phyloP scores from a whole-genome alignment of 1,140 invertebrate species.

The Pteromalus puparum region DNA sequence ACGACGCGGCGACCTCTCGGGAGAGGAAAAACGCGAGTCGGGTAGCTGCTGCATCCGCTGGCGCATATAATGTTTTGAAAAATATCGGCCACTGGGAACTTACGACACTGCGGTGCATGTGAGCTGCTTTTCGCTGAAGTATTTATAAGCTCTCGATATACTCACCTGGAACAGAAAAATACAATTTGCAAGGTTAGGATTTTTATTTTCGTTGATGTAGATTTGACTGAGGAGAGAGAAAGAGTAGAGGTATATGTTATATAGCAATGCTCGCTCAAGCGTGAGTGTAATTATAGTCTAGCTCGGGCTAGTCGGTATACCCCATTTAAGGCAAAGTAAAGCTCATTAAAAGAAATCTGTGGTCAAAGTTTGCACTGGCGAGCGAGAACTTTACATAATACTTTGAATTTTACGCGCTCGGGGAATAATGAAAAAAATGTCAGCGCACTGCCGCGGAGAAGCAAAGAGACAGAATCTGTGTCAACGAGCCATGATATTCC shows the following conservation, averaged over 20 bases:
- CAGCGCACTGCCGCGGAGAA: too few species aligned
- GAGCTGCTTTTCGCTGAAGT: not conserved
- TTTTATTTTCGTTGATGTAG: not conserved
- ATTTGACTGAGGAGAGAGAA: not conserved
- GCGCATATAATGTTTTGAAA: not conserved
- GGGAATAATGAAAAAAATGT: not conserved
- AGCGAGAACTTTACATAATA: not conserved
- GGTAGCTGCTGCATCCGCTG: not conserved
- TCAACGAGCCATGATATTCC: constrained; percentile 24
- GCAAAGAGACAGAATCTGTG: not conserved
- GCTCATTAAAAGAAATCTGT: constrained; percentile 4
- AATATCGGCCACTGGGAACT: not conserved
- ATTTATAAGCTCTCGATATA: constrained; percentile 9
- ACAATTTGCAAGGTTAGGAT: not conserved
- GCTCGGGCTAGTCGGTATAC: not conserved
- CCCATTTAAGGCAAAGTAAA: not conserved
- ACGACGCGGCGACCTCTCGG: not conserved
- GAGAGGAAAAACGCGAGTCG: not conserved
- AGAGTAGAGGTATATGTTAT: too few species aligned
- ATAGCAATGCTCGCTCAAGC: too few species aligned
- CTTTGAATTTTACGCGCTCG: constrained; percentile 29
- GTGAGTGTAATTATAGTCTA: too few species aligned
- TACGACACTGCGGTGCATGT: not conserved
- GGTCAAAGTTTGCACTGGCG: not conserved
- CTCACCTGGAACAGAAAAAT: constrained; percentile 48